Evolutionary conservation across 2,113 vertebrate genomes (phyloP).

Genomic region (Psittacula cyanocephala): DNA sequence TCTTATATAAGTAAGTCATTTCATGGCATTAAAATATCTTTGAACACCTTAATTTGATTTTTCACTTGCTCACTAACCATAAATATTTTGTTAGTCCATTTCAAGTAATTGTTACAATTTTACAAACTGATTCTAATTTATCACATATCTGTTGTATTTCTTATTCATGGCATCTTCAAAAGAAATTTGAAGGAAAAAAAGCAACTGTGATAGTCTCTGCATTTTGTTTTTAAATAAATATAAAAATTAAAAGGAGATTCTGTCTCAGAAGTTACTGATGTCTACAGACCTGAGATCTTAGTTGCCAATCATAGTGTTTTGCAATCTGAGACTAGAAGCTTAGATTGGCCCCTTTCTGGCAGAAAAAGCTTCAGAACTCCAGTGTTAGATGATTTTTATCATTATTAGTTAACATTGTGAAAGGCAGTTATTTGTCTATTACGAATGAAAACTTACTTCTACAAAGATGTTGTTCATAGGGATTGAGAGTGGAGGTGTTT

Average conservation of each 20-base stretch:
- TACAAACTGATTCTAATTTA: neutral
- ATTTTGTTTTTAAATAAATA: neutral
- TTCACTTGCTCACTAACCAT: neutral
- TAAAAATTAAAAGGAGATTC: neutral
- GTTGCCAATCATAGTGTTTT: neutral
- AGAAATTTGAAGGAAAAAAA: neutral
- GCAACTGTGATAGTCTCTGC: neutral
- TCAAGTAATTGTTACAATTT: neutral
- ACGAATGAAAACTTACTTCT: neutral
- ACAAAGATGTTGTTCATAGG: neutral
- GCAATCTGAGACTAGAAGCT: neutral
- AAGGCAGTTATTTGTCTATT: neutral
- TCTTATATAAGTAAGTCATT: conserved; percentile 91
- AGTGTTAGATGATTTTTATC: neutral
- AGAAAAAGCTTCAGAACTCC: neutral
- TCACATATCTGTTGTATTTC: neutral
- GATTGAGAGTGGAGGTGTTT: neutral
- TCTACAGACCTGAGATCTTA: neutral
- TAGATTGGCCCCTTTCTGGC: neutral
- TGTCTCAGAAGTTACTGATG: neutral
- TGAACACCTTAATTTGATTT: conserved; percentile 18
- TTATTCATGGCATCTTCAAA: neutral
- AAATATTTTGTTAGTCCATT: neutral
- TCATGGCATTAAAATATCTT: conserved; percentile 44
- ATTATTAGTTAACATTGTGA: neutral